Evolutionary conservation across 2,888 invertebrate species (phyloP), one percentile per base, ranked within the genome.

Genomic region (Blera fallax): DNA sequence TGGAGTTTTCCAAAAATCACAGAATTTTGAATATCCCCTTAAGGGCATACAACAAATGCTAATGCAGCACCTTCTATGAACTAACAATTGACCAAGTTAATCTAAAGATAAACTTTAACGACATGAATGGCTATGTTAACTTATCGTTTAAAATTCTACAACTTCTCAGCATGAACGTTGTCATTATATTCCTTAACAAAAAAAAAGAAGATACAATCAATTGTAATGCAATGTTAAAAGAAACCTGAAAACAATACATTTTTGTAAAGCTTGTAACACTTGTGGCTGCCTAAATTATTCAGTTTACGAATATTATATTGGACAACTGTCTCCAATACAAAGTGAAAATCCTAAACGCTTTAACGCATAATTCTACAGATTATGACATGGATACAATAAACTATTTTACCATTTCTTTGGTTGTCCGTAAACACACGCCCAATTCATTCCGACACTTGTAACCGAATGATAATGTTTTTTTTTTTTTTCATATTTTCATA

Each of bases 391-490:
- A 76, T 60, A 84, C 80, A 80, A 80, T 60, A 76, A 76, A 70
- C 65, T 67, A 72, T 85, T 80, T 60, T 60, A 60, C 76, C 50
- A 80, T 85, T 65, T 48, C 52, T 67, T 40, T 62, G 58, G 34
- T 48, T 80, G 70, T 70, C 27, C 70, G 34, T 70, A 80, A 74
- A 80, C 79, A 85, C 76, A 85, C 74, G 80, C 84, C 84, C 80
- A 80, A 80, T 85, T 48, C 52, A 70, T 80, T 72, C 80, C 64
- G 76, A 76, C 80, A 85, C 76, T 85, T 80, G 76, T 85, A 70
- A 76, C 70, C 58, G 50, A 79, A 74, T 69, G 79, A 80, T 70
- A 69, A 52, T 18, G 43, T 18, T 65, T 48, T 45, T 24, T 24
- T 24, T 18, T 65, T 48, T 45, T 24, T 24, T 24, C 24, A 10